Evolutionary conservation across 1,140 invertebrate species (phyloP).

Genomic region (Latrodectus geometricus): DNA sequence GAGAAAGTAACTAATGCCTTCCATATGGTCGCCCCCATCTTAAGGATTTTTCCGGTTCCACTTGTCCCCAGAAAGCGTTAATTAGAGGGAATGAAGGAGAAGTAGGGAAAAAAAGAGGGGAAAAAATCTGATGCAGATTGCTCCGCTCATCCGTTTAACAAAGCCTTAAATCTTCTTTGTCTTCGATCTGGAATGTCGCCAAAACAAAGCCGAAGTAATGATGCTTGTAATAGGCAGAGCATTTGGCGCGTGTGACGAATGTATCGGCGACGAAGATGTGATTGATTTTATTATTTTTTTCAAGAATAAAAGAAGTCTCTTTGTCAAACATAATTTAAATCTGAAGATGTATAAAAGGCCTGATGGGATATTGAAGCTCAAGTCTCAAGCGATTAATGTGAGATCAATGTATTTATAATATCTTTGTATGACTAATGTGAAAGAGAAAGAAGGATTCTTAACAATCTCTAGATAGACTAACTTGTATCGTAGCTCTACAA

Average conservation of each 20-base stretch:
- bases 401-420: no score
- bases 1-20: neutral
- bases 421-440: no score
- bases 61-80: slow-evolving; percentile 20
- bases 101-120: neutral
- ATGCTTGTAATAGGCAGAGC: slow-evolving; percentile 44
- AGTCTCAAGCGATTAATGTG: no score
- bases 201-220: slow-evolving; percentile 53
- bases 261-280: slow-evolving; percentile 7
- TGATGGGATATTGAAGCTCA: no score
- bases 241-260: slow-evolving; percentile 40
- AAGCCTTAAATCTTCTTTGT: slow-evolving; percentile 21
- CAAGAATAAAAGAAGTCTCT: neutral
- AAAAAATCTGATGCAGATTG: slow-evolving; percentile 10
- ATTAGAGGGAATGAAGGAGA: slow-evolving; percentile 6
- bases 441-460: no score
- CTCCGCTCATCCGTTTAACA: slow-evolving; percentile 36
- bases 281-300: slow-evolving; percentile 5
- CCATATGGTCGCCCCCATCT: neutral
- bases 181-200: slow-evolving; percentile 21
- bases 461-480: no score
- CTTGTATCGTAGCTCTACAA: no score
- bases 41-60: neutral
- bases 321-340: neutral
- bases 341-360: neutral